These are phyloP conservation scores for Sinocyclocheilus grahami DNA, from an alignment of 2,113 vertebrate genomes.

Conservation along the genomic window DNA sequence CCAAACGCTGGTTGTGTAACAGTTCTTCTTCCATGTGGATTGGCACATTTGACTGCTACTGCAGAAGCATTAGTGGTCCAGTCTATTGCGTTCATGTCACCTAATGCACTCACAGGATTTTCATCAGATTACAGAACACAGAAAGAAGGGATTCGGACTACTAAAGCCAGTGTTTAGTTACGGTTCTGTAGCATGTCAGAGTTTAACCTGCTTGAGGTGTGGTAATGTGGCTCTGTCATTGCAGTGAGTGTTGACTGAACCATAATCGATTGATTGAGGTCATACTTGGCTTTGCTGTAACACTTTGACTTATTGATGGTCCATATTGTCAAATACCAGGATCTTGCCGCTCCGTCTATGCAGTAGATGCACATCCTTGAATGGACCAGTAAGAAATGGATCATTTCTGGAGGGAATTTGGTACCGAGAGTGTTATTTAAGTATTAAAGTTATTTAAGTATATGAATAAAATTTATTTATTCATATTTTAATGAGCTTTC, in stretches of 20 bases:
- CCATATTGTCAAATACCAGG: neutral
- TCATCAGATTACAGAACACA: neutral
- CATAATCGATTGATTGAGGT: neutral
- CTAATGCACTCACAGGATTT: neutral
- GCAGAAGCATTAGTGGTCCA: neutral
- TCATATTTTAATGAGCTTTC: no score
- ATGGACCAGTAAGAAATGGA: neutral
- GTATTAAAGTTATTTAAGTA: no score
- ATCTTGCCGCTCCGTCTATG: neutral
- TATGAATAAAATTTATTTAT: no score
- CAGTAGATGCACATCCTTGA: neutral
- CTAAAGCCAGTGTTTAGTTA: neutral
- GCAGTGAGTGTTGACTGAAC: neutral
- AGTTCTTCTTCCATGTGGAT: slow-evolving; percentile 24
- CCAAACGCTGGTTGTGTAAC: slow-evolving; percentile 37
- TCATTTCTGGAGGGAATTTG: neutral
- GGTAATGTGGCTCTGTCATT: neutral
- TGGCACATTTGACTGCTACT: slow-evolving; percentile 14
- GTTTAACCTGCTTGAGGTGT: neutral
- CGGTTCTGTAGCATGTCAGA: neutral
- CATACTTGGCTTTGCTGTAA: neutral
- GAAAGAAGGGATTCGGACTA: neutral
- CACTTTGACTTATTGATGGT: neutral
- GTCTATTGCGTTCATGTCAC: slow-evolving; percentile 1
- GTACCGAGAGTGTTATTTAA: neutral